Conservation (phyloP, 2,797 vertebrate species). For the Kryptopterus vitreolus region DNA sequence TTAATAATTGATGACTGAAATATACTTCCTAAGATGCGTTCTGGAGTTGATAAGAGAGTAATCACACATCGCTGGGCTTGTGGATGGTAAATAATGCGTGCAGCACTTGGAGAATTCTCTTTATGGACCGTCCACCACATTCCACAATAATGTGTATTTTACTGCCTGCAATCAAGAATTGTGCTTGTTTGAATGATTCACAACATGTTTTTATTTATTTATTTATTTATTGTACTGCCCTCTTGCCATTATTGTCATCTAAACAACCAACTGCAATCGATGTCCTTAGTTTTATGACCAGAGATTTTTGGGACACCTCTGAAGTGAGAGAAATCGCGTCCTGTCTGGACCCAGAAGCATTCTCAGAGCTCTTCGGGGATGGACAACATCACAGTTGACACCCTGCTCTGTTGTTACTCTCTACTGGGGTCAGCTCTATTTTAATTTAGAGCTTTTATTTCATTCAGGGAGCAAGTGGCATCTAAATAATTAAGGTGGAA, state of each 20-base stretch:
- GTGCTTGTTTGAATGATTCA: constrained; percentile 23
- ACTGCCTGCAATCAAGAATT: constrained; percentile 36
- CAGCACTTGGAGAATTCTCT: constrained; percentile 70
- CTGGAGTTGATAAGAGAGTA: constrained; percentile 66
- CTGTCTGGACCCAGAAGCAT: no score
- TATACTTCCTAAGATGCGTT: constrained; percentile 70
- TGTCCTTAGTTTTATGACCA: no score
- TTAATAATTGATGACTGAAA: constrained; percentile 79
- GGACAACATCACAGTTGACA: no score
- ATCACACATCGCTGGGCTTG: constrained; percentile 64
- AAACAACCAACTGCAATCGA: neutral
- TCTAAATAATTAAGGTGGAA: no score
- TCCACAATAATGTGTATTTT: constrained; percentile 37
- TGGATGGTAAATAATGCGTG: constrained; percentile 71
- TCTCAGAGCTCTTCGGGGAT: no score
- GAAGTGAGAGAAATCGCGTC: no score
- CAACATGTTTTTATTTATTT: neutral
- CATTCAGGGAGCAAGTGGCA: no score
- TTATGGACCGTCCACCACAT: constrained; percentile 72
- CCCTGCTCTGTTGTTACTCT: no score
- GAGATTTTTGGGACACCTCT: no score
- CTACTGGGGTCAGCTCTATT: no score
- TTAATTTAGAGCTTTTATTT: no score
- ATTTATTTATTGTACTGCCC: no score
- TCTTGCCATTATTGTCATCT: neutral